phyloP scores from a whole-genome alignment of 2,888 invertebrate species.

The Carterocephalus palaemon region DNA sequence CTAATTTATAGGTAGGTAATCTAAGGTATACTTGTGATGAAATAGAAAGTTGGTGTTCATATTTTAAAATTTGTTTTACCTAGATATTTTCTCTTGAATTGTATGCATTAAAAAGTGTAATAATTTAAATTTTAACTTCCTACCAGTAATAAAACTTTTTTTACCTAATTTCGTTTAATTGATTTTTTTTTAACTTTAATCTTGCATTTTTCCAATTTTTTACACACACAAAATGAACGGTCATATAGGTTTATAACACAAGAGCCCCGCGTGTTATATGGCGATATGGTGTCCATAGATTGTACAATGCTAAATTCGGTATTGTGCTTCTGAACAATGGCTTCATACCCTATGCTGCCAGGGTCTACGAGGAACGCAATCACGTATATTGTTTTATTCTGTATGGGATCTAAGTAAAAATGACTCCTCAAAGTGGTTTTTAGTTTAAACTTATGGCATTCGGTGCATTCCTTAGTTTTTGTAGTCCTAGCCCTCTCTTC shows the following conservation, averaged over 20 bases:
- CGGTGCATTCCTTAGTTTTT: constrained; percentile 45
- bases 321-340: constrained; percentile 73
- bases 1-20: too few relatives aligned
- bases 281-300: constrained; percentile 66
- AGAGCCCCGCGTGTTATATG: constrained; percentile 45
- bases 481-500: constrained; percentile 37
- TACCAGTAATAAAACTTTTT: too few relatives aligned
- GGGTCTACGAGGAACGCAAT: constrained; percentile 81
- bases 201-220: constrained; percentile 32
- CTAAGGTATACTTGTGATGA: too few relatives aligned
- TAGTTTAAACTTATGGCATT: constrained; percentile 73
- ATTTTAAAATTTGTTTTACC: too few relatives aligned
- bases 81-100: too few relatives aligned
- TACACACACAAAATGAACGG: constrained; percentile 50
- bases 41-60: too few relatives aligned
- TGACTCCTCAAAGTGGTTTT: constrained; percentile 66
- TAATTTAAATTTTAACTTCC: too few relatives aligned
- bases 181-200: constrained; percentile 25
- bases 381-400: constrained; percentile 70
- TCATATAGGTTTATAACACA: constrained; percentile 43
- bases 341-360: constrained; percentile 82
- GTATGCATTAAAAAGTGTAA: too few relatives aligned
- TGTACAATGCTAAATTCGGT: constrained; percentile 66
- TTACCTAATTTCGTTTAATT: too few relatives aligned
- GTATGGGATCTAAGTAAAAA: constrained; percentile 49